Percentiles rank a stretch among this genome's conserved stretches.
phyloP scores from a whole-genome alignment of 2,113 vertebrate genomes.

The Psilopogon haemacephalus region DNA sequence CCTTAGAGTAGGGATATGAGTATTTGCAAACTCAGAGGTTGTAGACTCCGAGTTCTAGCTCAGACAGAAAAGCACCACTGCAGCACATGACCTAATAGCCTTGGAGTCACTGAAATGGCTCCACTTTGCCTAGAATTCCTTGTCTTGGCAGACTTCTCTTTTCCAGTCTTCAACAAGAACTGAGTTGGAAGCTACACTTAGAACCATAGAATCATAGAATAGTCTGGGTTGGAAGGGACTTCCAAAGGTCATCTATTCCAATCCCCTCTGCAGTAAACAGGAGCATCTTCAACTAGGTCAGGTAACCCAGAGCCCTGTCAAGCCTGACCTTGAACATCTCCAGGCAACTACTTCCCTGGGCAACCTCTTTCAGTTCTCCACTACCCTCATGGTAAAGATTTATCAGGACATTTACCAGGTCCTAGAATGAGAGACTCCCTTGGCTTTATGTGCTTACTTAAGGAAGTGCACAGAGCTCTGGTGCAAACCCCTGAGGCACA shows the following conservation, averaged over 20 bases:
- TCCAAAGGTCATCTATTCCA: no score
- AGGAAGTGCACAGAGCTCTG: background rate
- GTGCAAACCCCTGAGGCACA: background rate
- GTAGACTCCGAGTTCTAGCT: background rate
- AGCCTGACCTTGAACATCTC: no score
- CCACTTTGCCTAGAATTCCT: background rate
- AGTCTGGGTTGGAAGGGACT: no score
- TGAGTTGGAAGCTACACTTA: background rate
- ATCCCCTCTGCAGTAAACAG: no score
- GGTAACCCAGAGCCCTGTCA: no score
- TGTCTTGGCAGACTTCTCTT: background rate
- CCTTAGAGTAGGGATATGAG: background rate
- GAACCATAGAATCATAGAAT: no score
- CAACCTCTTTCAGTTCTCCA: no score
- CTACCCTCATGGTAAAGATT: no score
- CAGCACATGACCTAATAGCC: background rate
- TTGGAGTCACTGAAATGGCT: background rate
- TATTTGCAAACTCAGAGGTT: rapidly evolving
- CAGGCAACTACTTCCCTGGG: no score
- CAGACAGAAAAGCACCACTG: background rate
- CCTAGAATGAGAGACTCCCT: background rate
- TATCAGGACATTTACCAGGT: background rate
- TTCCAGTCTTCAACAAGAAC: rapidly evolving
- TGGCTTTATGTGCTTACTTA: background rate
- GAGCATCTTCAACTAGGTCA: no score